phyloP scores from a whole-genome alignment of 2,113 vertebrate species.

The Melanerpes aurifrons region DNA sequence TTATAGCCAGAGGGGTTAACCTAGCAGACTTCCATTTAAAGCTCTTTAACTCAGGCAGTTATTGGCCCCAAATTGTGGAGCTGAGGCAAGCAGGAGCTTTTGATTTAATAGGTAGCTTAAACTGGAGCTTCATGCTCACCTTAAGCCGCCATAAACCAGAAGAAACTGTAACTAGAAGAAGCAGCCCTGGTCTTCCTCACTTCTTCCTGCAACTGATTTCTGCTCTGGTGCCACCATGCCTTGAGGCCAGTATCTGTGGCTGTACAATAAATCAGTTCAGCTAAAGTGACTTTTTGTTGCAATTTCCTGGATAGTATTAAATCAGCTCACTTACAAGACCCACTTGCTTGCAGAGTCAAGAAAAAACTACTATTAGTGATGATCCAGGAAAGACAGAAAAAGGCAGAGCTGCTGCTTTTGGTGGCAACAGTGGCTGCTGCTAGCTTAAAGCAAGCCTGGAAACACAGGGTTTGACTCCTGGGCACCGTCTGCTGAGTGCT shows the following conservation, averaged over 20 bases:
- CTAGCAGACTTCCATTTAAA: neutral
- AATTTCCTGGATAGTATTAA: neutral
- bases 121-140: neutral
- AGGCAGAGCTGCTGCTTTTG: neutral
- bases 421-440: neutral
- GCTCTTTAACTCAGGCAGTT: neutral
- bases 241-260: neutral
- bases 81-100: neutral
- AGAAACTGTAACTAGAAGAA: neutral
- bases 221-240: neutral
- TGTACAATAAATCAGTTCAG: neutral
- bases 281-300: neutral
- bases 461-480: neutral
- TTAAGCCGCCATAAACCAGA: neutral
- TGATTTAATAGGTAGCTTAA: neutral
- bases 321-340: neutral
- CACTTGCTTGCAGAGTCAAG: neutral
- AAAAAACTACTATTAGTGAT: neutral
- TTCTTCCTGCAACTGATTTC: neutral
- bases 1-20: neutral
- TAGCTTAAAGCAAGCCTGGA: neutral
- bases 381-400: neutral
- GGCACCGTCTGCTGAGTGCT: neutral
- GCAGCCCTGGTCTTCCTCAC: neutral
- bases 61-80: accelerated